phyloP scores from a whole-genome alignment of 53 echinoderm and acorn worm species.

The Antedon mediterranea region DNA sequence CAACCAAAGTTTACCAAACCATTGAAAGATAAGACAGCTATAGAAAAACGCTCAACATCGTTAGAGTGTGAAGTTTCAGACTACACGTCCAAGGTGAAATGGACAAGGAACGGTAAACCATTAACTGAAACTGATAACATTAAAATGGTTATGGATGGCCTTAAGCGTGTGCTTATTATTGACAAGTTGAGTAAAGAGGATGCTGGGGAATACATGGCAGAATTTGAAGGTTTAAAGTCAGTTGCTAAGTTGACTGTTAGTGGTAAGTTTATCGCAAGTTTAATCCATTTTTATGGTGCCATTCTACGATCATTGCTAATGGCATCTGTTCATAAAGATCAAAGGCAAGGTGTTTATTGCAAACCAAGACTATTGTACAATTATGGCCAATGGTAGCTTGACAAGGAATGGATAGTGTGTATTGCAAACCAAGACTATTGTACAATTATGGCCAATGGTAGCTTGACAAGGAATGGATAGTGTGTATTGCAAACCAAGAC shows the following conservation, averaged over 20 bases:
- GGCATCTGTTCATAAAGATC: too few relatives aligned
- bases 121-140: conserved; percentile 44
- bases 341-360: too few relatives aligned
- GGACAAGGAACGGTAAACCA: conserved; percentile 61
- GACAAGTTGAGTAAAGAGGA: conserved; percentile 48
- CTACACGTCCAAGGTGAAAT: conserved; percentile 39
- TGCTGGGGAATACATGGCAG: conserved; percentile 60
- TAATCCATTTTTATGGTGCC: too few relatives aligned
- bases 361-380: too few relatives aligned
- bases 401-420: too few relatives aligned
- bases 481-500: too few relatives aligned
- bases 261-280: conserved; percentile 22
- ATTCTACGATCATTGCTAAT: too few relatives aligned
- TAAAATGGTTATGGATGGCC: conserved; percentile 22
- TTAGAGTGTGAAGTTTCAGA: conserved; percentile 74
- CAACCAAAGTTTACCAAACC: conserved; percentile 76
- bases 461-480: too few relatives aligned
- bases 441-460: too few relatives aligned
- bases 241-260: conserved; percentile 49
- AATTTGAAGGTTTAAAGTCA: conserved; percentile 50
- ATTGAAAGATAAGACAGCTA: conserved; percentile 41
- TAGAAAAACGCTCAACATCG: conserved; percentile 34
- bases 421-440: too few relatives aligned
- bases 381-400: too few relatives aligned
- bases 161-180: conserved; percentile 38